Evolutionary conservation across 2,797 vertebrate species (phyloP).

Genomic region (Mastacembelus armatus): DNA sequence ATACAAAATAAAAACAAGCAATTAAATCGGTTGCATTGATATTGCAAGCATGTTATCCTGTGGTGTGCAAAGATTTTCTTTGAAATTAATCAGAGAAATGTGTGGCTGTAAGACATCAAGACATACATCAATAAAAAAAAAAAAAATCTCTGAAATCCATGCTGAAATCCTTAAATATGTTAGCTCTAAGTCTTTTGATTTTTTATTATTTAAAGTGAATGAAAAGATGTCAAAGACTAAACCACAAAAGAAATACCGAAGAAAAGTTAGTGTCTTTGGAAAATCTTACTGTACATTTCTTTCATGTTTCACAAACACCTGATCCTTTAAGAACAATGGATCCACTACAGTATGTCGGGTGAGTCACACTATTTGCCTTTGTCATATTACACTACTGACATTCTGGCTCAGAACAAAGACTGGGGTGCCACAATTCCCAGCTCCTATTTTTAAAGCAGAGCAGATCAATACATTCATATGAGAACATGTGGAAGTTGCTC

Average conservation of each 20-base stretch:
- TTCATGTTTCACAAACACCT: conserved; percentile 48
- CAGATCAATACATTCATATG: conserved; percentile 62
- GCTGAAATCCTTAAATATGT: conserved; percentile 22
- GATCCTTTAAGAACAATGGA: conserved; percentile 63
- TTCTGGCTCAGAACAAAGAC: conserved; percentile 53
- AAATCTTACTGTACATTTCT: conserved; percentile 26
- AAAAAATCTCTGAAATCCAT: conserved; percentile 14
- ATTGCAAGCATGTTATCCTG: conserved; percentile 16
- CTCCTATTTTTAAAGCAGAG: conserved; percentile 70
- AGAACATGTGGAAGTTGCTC: conserved; percentile 46
- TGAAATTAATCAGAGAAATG: conserved; percentile 53
- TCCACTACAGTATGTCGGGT: conserved; percentile 39
- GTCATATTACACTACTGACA: conserved; percentile 49
- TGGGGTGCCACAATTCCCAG: conserved; percentile 47
- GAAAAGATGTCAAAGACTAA: conserved; percentile 32
- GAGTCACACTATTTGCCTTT: conserved; percentile 53
- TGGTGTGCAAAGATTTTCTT: conserved; percentile 41
- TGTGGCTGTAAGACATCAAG: conserved; percentile 31
- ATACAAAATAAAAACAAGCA: conserved; percentile 30
- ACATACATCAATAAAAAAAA: conserved; percentile 25
- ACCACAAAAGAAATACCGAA: conserved; percentile 29
- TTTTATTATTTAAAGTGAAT: conserved; percentile 27
- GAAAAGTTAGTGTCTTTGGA: conserved; percentile 25
- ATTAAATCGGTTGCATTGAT: conserved; percentile 6
- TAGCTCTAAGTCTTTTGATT: conserved; percentile 11